Conservation (phyloP, 1,140 invertebrate species). For the Gonioctena quinquepunctata region DNA sequence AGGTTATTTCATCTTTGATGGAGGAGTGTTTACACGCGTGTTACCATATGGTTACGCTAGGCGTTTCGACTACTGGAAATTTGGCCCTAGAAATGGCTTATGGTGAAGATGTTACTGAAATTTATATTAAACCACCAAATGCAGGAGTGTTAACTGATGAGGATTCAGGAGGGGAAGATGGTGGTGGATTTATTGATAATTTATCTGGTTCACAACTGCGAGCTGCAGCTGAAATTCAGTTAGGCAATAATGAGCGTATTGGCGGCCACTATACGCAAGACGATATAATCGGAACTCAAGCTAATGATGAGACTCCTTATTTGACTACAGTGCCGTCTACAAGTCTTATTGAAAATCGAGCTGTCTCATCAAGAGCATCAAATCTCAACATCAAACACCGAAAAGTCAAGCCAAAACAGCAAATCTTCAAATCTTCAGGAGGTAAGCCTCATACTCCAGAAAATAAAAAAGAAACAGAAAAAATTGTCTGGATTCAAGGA, state of each 20-base stretch:
- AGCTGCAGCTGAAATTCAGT: constrained; percentile 8
- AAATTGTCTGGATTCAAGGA: too few relatives aligned
- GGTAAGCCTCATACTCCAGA: too few relatives aligned
- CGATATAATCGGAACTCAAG: not conserved
- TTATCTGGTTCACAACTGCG: constrained; percentile 11
- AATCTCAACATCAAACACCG: too few relatives aligned
- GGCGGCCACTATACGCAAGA: not conserved
- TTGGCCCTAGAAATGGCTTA: constrained; percentile 3
- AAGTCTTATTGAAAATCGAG: too few relatives aligned
- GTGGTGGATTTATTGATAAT: constrained; percentile 17
- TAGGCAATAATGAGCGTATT: not conserved
- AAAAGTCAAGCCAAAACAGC: too few relatives aligned
- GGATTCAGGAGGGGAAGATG: constrained; percentile 30
- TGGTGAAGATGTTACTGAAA: constrained; percentile 15
- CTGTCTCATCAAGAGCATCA: too few relatives aligned
- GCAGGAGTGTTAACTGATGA: constrained; percentile 23
- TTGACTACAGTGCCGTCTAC: not conserved
- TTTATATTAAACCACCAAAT: constrained; percentile 31
- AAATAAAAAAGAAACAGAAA: too few relatives aligned
- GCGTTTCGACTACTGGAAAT: not conserved
- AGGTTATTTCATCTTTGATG: not conserved
- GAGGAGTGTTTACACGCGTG: not conserved
- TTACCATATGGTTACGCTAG: constrained; percentile 5
- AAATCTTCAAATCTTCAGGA: too few relatives aligned
- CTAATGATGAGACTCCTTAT: not conserved